A percentile compares a stretch with the other conserved stretches of the same genome.
phyloP scores from a whole-genome alignment of 2,113 vertebrate species.

The Monopterus albus region DNA sequence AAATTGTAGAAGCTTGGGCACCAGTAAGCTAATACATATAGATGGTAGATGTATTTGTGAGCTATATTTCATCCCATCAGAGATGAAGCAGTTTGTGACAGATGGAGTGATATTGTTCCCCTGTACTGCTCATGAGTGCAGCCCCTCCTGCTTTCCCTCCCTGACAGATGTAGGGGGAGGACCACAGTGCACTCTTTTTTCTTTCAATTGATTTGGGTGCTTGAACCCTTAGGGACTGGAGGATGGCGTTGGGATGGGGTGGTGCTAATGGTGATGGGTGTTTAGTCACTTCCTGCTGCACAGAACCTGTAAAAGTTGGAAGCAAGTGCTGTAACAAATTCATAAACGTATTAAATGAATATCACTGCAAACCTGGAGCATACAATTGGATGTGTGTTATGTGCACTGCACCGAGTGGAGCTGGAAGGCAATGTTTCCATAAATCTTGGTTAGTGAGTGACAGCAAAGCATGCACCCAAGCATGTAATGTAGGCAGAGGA shows the following conservation, averaged over 20 bases:
- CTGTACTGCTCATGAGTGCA: constrained; percentile 66
- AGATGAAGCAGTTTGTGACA: constrained; percentile 83
- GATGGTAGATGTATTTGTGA: constrained; percentile 71
- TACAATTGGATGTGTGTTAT: constrained; percentile 14
- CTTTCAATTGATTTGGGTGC: constrained; percentile 85
- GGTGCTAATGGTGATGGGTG: constrained; percentile 56
- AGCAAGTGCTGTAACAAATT: constrained; percentile 46
- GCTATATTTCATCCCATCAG: constrained; percentile 80
- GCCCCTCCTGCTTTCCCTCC: constrained; percentile 79
- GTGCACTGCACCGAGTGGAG: constrained; percentile 17
- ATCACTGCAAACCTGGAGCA: constrained; percentile 47
- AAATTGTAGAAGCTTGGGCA: constrained; percentile 56
- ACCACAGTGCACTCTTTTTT: constrained; percentile 79
- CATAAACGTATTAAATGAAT: constrained; percentile 59
- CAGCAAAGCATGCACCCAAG: constrained; percentile 60
- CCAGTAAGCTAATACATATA: constrained; percentile 72
- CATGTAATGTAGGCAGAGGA: constrained; percentile 65
- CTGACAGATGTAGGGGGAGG: constrained; percentile 86
- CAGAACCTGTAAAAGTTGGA: constrained; percentile 53
- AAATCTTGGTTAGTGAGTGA: constrained; percentile 71
- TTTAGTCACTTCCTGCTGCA: constrained; percentile 73
- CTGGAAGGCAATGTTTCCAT: constrained; percentile 59
- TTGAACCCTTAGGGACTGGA: constrained; percentile 78
- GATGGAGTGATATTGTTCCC: constrained; percentile 85
- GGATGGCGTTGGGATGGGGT: constrained; percentile 62